A percentile compares a stretch with the other conserved stretches of the same genome.
Conservation (phyloP, 2,888 invertebrate species). For the Drosophila rellima region DNA sequence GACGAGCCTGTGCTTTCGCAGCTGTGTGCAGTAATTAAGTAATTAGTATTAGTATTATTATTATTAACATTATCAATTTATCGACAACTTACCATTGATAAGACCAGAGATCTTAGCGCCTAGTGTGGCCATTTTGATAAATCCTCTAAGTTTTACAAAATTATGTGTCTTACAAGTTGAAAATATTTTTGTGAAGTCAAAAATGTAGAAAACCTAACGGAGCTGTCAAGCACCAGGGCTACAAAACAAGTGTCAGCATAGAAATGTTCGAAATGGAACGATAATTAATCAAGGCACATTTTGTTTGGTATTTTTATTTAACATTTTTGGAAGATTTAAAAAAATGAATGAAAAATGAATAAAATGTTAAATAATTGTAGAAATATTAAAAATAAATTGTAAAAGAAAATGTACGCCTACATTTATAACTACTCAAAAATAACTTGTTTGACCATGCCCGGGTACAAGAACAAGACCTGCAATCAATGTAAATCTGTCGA, state of each 20-base stretch:
- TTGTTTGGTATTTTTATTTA: background rate
- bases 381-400: background rate
- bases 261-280: slow-evolving; percentile 36
- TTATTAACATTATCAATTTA: background rate
- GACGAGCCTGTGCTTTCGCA: slow-evolving; percentile 52
- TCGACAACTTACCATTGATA: slow-evolving; percentile 50
- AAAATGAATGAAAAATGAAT: background rate
- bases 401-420: slow-evolving; percentile 1
- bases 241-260: background rate
- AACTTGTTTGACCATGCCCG: slow-evolving; percentile 30
- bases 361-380: background rate
- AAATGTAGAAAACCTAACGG: background rate
- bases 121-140: slow-evolving; percentile 47
- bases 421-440: background rate
- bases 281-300: background rate
- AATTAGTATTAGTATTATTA: background rate
- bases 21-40: slow-evolving; percentile 37
- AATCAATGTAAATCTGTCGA: slow-evolving; percentile 41
- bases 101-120: slow-evolving; percentile 37
- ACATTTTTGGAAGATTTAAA: background rate
- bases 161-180: slow-evolving; percentile 17
- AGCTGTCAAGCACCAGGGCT: slow-evolving; percentile 22
- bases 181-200: slow-evolving; percentile 14
- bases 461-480: slow-evolving; percentile 30
- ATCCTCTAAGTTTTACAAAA: background rate